Evolutionary conservation across 2,797 vertebrate genomes (phyloP), one percentile per base, ranked within the genome.

Genomic region (Crenichthys baileyi): DNA sequence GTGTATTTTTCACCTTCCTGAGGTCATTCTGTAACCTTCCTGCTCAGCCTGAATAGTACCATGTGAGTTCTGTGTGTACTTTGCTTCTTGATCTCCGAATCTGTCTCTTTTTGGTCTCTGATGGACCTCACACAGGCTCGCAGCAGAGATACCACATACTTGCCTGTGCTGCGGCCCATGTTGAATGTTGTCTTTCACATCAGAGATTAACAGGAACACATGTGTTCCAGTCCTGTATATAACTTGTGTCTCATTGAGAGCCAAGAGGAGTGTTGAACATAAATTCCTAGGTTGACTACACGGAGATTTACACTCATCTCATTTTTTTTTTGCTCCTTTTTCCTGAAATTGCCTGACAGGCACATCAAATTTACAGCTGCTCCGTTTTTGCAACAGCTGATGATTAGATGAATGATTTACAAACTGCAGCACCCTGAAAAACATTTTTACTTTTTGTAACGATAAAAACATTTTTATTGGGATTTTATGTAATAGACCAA

Each of bases 171-270:
- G 53, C 71, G 79, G 81, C 82, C 85, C 82, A 51, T 67, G 81
- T 83, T 29, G 11, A 87, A 79, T 89, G 87, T 90, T 91, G 90
- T 91, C 91, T 92, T 84, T 93, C 85, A 83, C 87, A 91, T 91
- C 86, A 81, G 68, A 84, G 88, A 91, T 93, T 90, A 89, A 89
- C 80, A 78, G 79, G 75, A 93, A 89, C 92, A 94, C 83, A 85
- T 91, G 88, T 84, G 86, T 82, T 4, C 76, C 89, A 90, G 46
- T 91, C 91, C 87, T 93, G 86, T 89, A 81, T 84, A 79, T 90
- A 86, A 85, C 75, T 73, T 80, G 79, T 60, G 73, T 53, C 83
- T 85, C 73, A 76, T 71, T 83, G 72, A 75, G 89, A 89, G 84
- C 83, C 79, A 76, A 77, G 65, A 67, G 55, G 70, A 89, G 77